Percentiles rank a stretch among this genome's conserved stretches.
Evolutionary conservation across 2,113 vertebrate species (phyloP).

Genomic region (Lagenorhynchus albirostris): DNA sequence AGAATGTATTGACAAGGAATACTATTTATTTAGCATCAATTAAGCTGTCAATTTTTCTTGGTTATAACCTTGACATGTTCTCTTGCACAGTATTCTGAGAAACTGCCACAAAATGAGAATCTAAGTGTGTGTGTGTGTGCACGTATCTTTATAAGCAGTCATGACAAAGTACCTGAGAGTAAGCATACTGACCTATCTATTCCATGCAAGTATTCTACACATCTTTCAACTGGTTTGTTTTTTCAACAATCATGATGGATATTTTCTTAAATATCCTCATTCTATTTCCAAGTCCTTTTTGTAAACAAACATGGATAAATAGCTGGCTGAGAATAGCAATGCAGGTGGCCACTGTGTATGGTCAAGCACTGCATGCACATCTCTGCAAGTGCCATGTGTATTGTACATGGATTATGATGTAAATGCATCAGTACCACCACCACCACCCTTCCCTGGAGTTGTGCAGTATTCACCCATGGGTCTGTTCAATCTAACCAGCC

Average conservation of each 20-base stretch:
- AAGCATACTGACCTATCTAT: not conserved
- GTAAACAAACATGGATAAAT: conserved; percentile 26
- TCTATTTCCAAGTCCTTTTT: not conserved
- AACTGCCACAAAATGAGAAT: not conserved
- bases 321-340: not conserved
- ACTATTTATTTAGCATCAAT: not conserved
- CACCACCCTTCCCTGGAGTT: not conserved
- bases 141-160: not conserved
- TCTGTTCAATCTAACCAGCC: not conserved
- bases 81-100: not conserved
- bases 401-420: not conserved
- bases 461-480: not conserved
- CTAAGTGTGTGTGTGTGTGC: not conserved
- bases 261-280: conserved; percentile 27
- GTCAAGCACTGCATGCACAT: not conserved
- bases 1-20: not conserved
- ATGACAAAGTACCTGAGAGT: not conserved
- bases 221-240: not conserved
- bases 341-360: not conserved
- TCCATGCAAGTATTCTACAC: not conserved
- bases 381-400: not conserved
- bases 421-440: not conserved
- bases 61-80: not conserved
- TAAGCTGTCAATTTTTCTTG: conserved; percentile 1
- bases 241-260: not conserved